These are phyloP conservation scores for Adelphocoris suturalis DNA, from an alignment of 2,888 invertebrate species.

Conservation along the genomic window DNA sequence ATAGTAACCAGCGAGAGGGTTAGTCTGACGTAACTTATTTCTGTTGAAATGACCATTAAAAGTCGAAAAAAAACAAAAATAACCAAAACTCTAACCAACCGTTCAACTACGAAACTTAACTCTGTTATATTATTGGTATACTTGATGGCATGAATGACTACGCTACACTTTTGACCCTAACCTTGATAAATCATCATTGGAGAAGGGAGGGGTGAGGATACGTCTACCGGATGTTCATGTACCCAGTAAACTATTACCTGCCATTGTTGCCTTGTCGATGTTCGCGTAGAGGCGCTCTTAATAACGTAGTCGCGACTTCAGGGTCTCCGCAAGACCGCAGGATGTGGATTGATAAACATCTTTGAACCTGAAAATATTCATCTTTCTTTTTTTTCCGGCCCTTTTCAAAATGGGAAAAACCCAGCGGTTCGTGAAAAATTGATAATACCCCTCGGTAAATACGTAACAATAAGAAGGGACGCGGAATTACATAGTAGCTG, in stretches of 20 bases:
- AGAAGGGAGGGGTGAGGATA: neutral
- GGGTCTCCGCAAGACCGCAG: conserved; percentile 12
- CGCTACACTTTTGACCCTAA: too few species aligned
- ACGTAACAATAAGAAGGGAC: neutral
- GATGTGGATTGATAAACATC: conserved; percentile 43
- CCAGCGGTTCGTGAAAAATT: conserved; percentile 60
- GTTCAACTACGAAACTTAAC: too few species aligned
- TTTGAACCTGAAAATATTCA: conserved; percentile 4
- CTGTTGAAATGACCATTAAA: too few species aligned
- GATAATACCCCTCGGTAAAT: conserved; percentile 50
- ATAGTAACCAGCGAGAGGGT: too few species aligned
- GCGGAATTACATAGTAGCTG: neutral
- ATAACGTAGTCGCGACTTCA: neutral
- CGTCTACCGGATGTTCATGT: neutral
- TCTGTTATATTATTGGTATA: too few species aligned
- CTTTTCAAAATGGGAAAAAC: neutral
- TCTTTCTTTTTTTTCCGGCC: neutral
- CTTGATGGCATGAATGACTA: too few species aligned
- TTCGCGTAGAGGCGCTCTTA: conserved; percentile 16
- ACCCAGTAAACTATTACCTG: neutral
- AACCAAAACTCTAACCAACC: too few species aligned
- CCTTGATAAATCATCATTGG: too few species aligned
- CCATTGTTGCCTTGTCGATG: neutral
- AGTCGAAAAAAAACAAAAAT: too few species aligned
- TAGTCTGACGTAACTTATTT: too few species aligned